These are phyloP conservation scores for Ifrita kowaldi DNA, from an alignment of 2,113 vertebrate genomes.

Conservation along the genomic window DNA sequence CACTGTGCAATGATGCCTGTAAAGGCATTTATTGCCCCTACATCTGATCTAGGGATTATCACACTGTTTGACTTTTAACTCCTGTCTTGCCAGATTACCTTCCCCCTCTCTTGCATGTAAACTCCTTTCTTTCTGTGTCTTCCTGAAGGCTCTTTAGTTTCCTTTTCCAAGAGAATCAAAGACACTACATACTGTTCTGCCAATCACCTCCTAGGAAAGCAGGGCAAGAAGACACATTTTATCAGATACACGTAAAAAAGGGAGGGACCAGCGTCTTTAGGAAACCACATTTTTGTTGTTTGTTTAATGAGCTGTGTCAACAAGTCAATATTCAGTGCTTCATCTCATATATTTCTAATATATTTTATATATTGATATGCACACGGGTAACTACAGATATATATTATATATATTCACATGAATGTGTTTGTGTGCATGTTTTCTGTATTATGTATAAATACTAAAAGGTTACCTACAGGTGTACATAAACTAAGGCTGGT, in stretches of 20 bases:
- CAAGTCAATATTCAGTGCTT: neutral
- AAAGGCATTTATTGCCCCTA: neutral
- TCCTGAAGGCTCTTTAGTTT: neutral
- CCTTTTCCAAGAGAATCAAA: neutral
- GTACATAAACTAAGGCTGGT: neutral
- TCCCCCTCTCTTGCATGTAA: neutral
- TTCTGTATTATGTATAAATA: neutral
- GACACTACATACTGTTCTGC: neutral
- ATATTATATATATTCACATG: neutral
- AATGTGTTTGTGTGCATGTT: neutral
- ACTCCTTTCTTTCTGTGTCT: neutral
- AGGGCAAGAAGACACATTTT: neutral
- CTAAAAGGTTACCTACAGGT: neutral
- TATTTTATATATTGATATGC: neutral
- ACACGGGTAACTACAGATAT: rapidly evolving
- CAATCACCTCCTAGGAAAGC: neutral
- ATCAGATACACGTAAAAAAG: neutral
- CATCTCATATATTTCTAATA: neutral
- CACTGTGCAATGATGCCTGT: neutral
- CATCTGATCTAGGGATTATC: neutral
- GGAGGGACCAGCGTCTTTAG: neutral
- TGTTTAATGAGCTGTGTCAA: neutral
- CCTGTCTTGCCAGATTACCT: neutral
- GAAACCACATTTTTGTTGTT: neutral
- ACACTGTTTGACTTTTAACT: neutral